phyloP scores from a whole-genome alignment of 1,140 invertebrate species.

The Calliopsis andreniformis region DNA sequence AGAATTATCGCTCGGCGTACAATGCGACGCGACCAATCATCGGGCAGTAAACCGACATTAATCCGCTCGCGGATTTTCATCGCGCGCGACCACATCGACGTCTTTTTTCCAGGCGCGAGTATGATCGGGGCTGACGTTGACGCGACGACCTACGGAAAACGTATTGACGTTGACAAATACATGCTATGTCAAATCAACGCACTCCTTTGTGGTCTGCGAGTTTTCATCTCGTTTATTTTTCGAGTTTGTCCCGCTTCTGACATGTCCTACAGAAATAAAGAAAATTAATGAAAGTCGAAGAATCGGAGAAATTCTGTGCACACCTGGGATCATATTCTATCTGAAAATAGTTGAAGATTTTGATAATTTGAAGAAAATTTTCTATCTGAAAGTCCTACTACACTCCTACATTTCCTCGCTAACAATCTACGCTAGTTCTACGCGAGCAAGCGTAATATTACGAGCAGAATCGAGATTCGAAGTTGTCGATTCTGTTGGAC shows the following conservation, averaged over 20 bases:
- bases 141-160: constrained; percentile 59
- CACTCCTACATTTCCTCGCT: too few relatives aligned
- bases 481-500: neutral
- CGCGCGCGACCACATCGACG: constrained; percentile 8
- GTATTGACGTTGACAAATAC: constrained; percentile 68
- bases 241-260: neutral
- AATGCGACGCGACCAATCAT: constrained; percentile 60
- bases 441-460: too few relatives aligned
- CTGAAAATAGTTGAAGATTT: too few relatives aligned
- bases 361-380: too few relatives aligned
- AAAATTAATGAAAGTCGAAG: neutral
- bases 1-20: constrained; percentile 58
- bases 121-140: constrained; percentile 70
- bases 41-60: constrained; percentile 62
- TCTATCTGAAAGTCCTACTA: too few relatives aligned
- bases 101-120: constrained; percentile 13
- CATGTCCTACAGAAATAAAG: constrained; percentile 22
- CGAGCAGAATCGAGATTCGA: neutral
- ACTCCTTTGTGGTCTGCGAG: neutral
- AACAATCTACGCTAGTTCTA: neutral
- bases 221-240: constrained; percentile 30
- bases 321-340: too few relatives aligned
- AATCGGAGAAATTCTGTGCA: neutral
- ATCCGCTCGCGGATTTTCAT: constrained; percentile 63
- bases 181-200: constrained; percentile 13